Percentiles rank a stretch among this genome's conserved stretches.
phyloP scores from a whole-genome alignment of 2,797 vertebrate species.

The Myiotriccus ornatus region DNA sequence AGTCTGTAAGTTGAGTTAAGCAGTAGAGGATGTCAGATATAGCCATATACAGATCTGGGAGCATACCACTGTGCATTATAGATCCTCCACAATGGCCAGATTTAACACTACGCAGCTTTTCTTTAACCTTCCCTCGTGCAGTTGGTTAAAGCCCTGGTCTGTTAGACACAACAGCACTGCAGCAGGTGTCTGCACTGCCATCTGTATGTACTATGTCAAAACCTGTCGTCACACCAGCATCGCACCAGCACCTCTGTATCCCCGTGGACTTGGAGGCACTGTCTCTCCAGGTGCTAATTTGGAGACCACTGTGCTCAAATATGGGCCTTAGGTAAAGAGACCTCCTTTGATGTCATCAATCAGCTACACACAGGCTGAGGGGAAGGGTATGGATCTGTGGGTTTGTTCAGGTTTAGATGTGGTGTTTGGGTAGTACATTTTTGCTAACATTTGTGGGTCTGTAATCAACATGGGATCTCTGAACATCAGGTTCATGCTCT shows the following conservation, averaged over 20 bases:
- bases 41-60: background rate
- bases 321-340: background rate
- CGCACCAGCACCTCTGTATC: fast-evolving
- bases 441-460: background rate
- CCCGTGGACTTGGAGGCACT: background rate
- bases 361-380: background rate
- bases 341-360: background rate
- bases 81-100: background rate
- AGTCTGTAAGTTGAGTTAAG: background rate
- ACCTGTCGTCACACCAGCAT: background rate
- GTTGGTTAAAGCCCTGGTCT: background rate
- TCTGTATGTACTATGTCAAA: background rate
- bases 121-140: background rate
- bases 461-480: background rate
- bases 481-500: background rate
- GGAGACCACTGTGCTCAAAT: background rate
- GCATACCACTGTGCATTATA: background rate
- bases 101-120: background rate
- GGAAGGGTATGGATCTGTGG: background rate
- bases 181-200: background rate
- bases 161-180: background rate
- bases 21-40: background rate
- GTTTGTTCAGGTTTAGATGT: background rate
- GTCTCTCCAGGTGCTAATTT: background rate
- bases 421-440: background rate